Evolutionary conservation across 2,797 vertebrate species (phyloP), one percentile per base, ranked within the genome.

Genomic region (Eupleurogrammus muticus): DNA sequence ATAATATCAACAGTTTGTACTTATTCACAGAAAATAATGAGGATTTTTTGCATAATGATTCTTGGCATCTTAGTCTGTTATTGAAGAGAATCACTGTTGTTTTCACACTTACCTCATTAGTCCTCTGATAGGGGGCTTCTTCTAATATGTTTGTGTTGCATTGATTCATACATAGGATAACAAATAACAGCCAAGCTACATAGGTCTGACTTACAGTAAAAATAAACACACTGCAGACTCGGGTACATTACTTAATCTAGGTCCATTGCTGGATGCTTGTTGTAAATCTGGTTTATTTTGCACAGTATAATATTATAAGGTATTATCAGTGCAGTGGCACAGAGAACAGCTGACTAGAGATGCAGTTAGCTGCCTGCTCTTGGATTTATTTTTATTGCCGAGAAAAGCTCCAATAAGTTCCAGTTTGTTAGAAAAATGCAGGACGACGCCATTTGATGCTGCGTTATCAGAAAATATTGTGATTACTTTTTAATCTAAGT

Each of bases 1-100:
- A 21, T 8, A 5, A 9, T 19, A 3, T 61, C 44, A 32, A 42
- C 51, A 28, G 51, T 75, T 51, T 69, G 19, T 64, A 38, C 21
- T 34, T 47, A 58, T 52, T 5, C 17, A 20, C 14, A 52, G 16
- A 14, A 59, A 51, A 2, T 57, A 10, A 63, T 67, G 4, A 36
- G 5, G 57, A 28, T 51, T 52, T 13, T 68, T 47, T 44, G 36
- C 47, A 51, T 68, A 1, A 51, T 13, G 42, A 16, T 44, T 44
- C 28, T 34, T 19, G 58, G 46, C 20, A 5, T 3, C 1, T 19
- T 34, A 6, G 19, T 16, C 14, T 34, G 14, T 7, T 48, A 63
- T 19, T 54, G 19, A 55, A 23, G 20, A 35, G 17, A 62, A 28
- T 40, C 4, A 1, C 48, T 9, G 9, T 52, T 14, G 38, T 8